A percentile compares a stretch with the other conserved stretches of the same genome.
phyloP scores from a whole-genome alignment of 2,113 vertebrate species.

The Tachysurus fulvidraco region DNA sequence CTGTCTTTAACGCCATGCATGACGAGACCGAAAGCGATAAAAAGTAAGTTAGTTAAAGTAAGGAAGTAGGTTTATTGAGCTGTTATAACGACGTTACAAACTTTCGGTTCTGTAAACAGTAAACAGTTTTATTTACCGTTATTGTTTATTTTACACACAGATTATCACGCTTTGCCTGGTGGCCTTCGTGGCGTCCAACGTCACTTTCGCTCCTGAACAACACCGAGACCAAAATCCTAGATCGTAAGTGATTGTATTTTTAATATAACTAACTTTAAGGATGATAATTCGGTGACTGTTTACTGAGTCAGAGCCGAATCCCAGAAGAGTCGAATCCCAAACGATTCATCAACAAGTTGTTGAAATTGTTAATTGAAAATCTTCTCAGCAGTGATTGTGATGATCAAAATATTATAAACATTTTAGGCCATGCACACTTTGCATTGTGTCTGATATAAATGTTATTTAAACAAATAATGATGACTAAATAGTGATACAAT shows the following conservation, averaged over 20 bases:
- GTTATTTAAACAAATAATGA: neutral
- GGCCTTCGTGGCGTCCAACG: conserved; percentile 86
- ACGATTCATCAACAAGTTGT: neutral
- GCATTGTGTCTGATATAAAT: neutral
- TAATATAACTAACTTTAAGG: neutral
- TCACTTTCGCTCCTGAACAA: conserved; percentile 87
- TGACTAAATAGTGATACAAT: neutral
- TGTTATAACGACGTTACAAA: neutral
- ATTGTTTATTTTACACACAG: conserved; percentile 57
- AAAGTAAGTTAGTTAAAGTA: conserved; percentile 63
- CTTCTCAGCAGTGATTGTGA: neutral
- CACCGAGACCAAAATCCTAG: conserved; percentile 83
- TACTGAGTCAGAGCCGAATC: neutral
- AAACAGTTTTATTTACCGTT: neutral
- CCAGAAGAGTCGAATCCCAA: neutral
- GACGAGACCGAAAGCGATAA: conserved; percentile 63
- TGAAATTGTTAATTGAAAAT: neutral
- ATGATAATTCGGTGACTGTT: neutral
- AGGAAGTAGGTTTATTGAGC: neutral
- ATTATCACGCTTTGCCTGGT: conserved; percentile 77
- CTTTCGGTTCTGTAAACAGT: neutral
- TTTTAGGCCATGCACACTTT: too few species aligned
- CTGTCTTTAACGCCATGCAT: conserved; percentile 52
- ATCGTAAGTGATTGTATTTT: conserved; percentile 70
- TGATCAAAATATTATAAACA: neutral